phyloP scores from a whole-genome alignment of 30 jellyfish, hydroid and myxozoan species.

The Pseudorhiza aurosa region DNA sequence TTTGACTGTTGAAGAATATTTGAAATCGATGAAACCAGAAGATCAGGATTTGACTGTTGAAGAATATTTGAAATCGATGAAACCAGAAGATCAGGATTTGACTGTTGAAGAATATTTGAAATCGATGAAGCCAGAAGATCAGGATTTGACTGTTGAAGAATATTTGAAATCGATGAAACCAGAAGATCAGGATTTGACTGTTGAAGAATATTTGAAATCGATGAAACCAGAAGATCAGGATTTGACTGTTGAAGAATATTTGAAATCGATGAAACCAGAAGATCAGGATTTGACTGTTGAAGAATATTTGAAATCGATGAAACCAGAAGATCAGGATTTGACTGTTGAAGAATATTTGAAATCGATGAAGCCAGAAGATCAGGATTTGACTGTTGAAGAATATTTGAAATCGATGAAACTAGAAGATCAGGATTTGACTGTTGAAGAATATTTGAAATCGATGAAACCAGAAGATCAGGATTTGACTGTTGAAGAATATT shows the following conservation, averaged over 20 bases:
- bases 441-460: slow-evolving; percentile 12
- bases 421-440: slow-evolving; percentile 1
- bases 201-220: slow-evolving; percentile 13
- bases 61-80: slow-evolving; percentile 3
- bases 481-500: slow-evolving; percentile 12
- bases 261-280: neutral
- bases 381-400: neutral
- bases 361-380: slow-evolving; percentile 1
- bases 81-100: slow-evolving; percentile 10
- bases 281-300: slow-evolving; percentile 35
- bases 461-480: slow-evolving; percentile 5
- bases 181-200: slow-evolving; percentile 1
- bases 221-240: neutral
- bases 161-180: slow-evolving; percentile 8
- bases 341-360: slow-evolving; percentile 20
- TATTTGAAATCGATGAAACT: slow-evolving; percentile 10
- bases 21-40: slow-evolving; percentile 5
- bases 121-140: slow-evolving; percentile 1
- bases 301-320: slow-evolving; percentile 11
- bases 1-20: slow-evolving; percentile 48
- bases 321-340: slow-evolving; percentile 4
- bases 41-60: slow-evolving; percentile 33
- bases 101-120: slow-evolving; percentile 27
- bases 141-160: slow-evolving; percentile 32
- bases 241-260: slow-evolving; percentile 4